Evolutionary conservation across 2,797 vertebrate species (phyloP), one percentile per base, ranked within the genome.

Genomic region (Lacerta agilis): DNA sequence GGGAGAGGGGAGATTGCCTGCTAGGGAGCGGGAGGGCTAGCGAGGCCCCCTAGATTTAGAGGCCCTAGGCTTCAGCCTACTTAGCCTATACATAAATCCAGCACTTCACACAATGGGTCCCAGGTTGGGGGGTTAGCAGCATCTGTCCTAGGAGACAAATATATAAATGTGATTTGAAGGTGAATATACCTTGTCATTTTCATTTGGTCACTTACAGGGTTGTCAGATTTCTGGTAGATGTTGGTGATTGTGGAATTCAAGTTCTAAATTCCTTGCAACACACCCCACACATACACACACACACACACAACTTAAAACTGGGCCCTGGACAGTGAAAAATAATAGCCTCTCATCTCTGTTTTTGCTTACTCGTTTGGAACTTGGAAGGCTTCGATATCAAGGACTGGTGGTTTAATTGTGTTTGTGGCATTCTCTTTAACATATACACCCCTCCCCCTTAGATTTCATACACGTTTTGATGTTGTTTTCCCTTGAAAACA

Each of bases 371-470:
- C 88, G 91, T 88, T 95, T 87, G 95, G 89, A 93, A 85, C 88
- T 92, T 92, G 92, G 85, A 91, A 94, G 87, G 92, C 89, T 92
- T 96, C 92, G 82, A 94, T 93, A 88, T 93, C 92, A 96, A 93
- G 29, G 69, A 79, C 38, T 94, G 89, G 93, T 94, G 94, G 91
- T 78, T 80, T 95, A 94, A 96, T 95, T 95, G 67, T 82, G 92
- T 95, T 94, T 94, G 55, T 81, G 88, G 91, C 95, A 94, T 94
- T 95, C 80, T 80, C 67, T 87, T 93, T 94, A 93, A 93, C 92
- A 88, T 91, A 87, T 86, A 90, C 86, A 89, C 90, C 92, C 89
- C 88, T 91, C 90, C 87, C 27, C 23, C 5, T 91, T 95, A 92
- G 87, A 94, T 94, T 94, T 90, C 92, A 83, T 90, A 88, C 93